Conservation (phyloP, 2,797 vertebrate species). For the Enteromius afrohamiltoni region DNA sequence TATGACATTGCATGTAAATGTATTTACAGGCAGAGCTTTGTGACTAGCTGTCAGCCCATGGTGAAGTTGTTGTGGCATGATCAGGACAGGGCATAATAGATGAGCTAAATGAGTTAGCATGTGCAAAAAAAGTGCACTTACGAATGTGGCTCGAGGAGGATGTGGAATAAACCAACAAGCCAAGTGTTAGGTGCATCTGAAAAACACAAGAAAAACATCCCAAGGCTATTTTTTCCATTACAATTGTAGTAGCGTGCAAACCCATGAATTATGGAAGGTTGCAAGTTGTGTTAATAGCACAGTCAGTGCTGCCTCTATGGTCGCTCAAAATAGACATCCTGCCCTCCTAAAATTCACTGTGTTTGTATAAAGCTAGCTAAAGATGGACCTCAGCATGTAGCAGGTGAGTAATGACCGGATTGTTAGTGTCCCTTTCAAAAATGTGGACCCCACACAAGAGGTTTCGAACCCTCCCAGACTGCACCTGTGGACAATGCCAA, state of each 20-base stretch:
- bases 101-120: background rate
- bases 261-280: conserved; percentile 36
- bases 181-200: conserved; percentile 3
- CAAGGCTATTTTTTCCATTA: conserved; percentile 45
- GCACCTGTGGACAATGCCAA: conserved; percentile 40
- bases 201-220: conserved; percentile 33
- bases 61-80: conserved; percentile 45
- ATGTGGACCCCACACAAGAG: conserved; percentile 4
- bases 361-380: conserved; percentile 21
- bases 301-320: background rate
- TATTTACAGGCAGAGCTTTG: conserved; percentile 14
- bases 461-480: conserved; percentile 33
- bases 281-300: conserved; percentile 39
- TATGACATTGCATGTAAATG: too few relatives aligned
- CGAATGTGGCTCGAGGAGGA: conserved; percentile 1
- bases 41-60: conserved; percentile 39
- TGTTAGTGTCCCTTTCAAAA: conserved; percentile 23
- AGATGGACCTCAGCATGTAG: conserved; percentile 25
- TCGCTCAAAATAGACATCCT: conserved; percentile 13
- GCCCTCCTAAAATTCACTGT: conserved; percentile 4
- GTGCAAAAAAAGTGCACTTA: background rate
- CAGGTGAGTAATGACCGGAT: conserved; percentile 32
- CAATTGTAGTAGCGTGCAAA: conserved; percentile 21
- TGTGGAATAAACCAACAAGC: conserved; percentile 27
- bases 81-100: conserved; percentile 35